phyloP scores from a whole-genome alignment of 35 echinoderm and acorn worm genomes.

The Nesometra sesokonis region DNA sequence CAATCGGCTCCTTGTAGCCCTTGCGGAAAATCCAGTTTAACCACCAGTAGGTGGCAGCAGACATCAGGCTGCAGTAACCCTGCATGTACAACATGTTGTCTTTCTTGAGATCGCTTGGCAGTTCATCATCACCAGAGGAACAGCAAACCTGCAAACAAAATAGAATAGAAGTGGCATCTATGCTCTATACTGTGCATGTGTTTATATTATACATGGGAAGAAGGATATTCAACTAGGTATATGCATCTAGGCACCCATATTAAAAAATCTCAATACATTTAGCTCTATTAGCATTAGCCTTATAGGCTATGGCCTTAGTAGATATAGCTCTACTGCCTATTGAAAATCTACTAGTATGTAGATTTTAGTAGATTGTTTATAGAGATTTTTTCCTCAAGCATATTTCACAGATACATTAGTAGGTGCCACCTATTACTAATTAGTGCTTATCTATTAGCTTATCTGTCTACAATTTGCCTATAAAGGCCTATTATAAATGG shows the following conservation, averaged over 20 bases:
- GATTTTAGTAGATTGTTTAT: too few relatives aligned
- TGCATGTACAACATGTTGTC: not conserved
- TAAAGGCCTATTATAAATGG: too few relatives aligned
- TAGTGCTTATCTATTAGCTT: too few relatives aligned
- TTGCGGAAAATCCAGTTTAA: not conserved
- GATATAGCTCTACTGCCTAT: too few relatives aligned
- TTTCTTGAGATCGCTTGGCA: not conserved
- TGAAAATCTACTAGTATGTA: too few relatives aligned
- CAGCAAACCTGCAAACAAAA: not conserved
- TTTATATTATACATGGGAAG: not conserved
- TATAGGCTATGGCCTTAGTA: too few relatives aligned
- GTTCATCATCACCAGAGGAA: not conserved
- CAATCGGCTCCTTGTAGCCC: slow-evolving; percentile 1
- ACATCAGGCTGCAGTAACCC: not conserved
- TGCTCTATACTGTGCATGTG: not conserved
- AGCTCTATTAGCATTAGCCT: too few relatives aligned
- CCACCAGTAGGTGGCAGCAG: not conserved
- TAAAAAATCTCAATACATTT: too few relatives aligned
- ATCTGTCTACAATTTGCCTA: too few relatives aligned
- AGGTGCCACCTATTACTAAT: too few relatives aligned
- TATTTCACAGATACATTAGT: too few relatives aligned
- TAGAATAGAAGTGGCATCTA: not conserved
- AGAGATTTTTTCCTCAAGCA: too few relatives aligned
- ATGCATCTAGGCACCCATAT: not conserved
- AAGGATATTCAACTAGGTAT: not conserved